phyloP scores from a whole-genome alignment of 2,797 vertebrate genomes.

The Rhinoraja longicauda region DNA sequence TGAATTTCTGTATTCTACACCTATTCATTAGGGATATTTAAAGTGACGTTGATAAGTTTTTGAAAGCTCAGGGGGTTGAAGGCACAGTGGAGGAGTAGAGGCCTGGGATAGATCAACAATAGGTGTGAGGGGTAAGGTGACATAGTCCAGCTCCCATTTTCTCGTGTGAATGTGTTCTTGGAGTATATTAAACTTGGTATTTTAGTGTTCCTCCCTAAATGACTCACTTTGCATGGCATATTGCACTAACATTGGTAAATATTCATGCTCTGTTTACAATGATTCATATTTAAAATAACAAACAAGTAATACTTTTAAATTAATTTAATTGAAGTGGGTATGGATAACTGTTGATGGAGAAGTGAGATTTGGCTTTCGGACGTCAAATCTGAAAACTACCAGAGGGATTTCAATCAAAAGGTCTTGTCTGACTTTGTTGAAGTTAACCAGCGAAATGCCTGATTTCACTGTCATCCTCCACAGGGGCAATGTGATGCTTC shows the following conservation, averaged over 20 bases:
- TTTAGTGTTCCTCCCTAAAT: not conserved
- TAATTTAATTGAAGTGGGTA: too few relatives aligned
- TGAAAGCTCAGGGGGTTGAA: too few relatives aligned
- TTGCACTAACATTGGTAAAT: not conserved
- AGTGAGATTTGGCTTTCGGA: not conserved
- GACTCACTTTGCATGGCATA: not conserved
- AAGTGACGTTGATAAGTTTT: too few relatives aligned
- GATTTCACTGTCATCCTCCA: not conserved
- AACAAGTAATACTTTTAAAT: not conserved
- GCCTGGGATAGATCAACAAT: too few relatives aligned
- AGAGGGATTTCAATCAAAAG: not conserved
- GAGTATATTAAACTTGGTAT: too few relatives aligned
- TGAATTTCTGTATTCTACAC: too few relatives aligned
- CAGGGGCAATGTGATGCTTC: not conserved
- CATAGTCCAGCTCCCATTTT: too few relatives aligned
- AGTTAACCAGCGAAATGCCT: not conserved
- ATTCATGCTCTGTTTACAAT: not conserved
- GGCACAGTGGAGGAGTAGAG: too few relatives aligned
- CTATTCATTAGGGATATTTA: too few relatives aligned
- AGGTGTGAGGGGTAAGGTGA: too few relatives aligned
- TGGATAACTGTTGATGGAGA: not conserved
- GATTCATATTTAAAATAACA: not conserved
- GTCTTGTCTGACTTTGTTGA: not conserved
- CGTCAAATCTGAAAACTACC: not conserved
- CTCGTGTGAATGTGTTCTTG: too few relatives aligned